Base-by-base conservation (phyloP, 2,797 vertebrate genomes). In the Pseudochaenichthys georgianus region DNA sequence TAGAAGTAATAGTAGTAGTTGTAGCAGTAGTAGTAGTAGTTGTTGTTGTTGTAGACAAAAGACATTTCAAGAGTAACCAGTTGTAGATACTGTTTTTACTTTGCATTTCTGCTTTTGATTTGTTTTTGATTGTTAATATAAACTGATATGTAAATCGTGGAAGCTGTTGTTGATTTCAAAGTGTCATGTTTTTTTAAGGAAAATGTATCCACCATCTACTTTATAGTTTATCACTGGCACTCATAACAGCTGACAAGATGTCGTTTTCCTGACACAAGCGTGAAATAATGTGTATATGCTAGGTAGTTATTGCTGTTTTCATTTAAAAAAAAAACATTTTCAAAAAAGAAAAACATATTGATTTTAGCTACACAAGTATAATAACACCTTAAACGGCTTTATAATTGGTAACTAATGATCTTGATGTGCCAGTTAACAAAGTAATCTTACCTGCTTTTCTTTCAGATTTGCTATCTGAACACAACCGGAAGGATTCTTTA, bases 251-350 rank as follows among this genome's bases (percentile, higher is more conserved):
- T 17, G 58, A 46, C 13, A 5, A 45, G 4, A 28, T 61, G 54
- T 38, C 16, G 15, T 57, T n/a, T n/a, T 57, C 54, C 54, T 57
- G 54, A 34, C 38, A 31, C 60, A 63, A n/a, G 31, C n/a, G n/a
- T 48, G 23, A 4, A 38, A 3, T 55, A 57, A 5, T 9, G 19
- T 45, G 1, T 45, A 43, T 23, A 45, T 15, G 6, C 34, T 38
- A 2, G 41, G n/a, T n/a, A n/a, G 28, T 17, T 15, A 38, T 17
- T 55, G 54, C 9, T 34, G 23, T 55, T 55, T 34, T 31, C 0
- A 31, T n/a, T n/a, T 34, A 28, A 28, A 3, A 34, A 8, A 9
- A 9, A 9, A 38, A 38, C 28, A 38, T 38, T 6, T 38, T 9
- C 7, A 38, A 38, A 9, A 28, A 38, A 38, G 34, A 38, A 38